phyloP scores from a whole-genome alignment of 2,888 invertebrate genomes.

The Diplazon laetatorius region DNA sequence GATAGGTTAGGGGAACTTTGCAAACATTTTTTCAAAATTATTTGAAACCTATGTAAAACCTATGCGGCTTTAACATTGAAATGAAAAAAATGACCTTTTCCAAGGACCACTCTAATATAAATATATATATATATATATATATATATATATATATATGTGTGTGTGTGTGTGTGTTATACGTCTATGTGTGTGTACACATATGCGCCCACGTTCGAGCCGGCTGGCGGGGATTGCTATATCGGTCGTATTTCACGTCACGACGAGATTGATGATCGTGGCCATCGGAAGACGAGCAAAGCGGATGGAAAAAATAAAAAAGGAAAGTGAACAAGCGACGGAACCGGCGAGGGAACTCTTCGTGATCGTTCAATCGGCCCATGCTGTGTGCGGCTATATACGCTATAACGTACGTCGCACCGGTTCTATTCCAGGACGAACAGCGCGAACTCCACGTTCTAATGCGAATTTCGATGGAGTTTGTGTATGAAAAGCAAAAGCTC shows the following conservation, averaged over 20 bases:
- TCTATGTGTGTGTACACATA: neutral
- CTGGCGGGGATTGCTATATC: constrained; percentile 4
- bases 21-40: too few species aligned
- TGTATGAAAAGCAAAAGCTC: constrained; percentile 1
- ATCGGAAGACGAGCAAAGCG: constrained; percentile 6
- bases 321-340: neutral
- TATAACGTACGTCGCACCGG: neutral
- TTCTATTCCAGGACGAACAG: too few species aligned
- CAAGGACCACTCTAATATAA: too few species aligned
- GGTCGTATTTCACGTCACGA: constrained; percentile 33
- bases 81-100: too few species aligned
- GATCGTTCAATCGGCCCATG: constrained; percentile 25
- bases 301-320: neutral
- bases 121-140: too few species aligned
- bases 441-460: too few species aligned
- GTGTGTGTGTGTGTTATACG: too few species aligned
- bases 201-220: constrained; percentile 15
- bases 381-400: neutral
- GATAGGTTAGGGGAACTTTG: too few species aligned
- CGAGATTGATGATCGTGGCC: constrained; percentile 46
- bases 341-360: constrained; percentile 18
- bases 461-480: constrained; percentile 8
- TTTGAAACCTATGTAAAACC: too few species aligned
- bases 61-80: too few species aligned
- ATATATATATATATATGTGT: too few species aligned